Evolutionary conservation across 2,888 invertebrate genomes (phyloP).

Genomic region (Branchipolynoe longqiensis): DNA sequence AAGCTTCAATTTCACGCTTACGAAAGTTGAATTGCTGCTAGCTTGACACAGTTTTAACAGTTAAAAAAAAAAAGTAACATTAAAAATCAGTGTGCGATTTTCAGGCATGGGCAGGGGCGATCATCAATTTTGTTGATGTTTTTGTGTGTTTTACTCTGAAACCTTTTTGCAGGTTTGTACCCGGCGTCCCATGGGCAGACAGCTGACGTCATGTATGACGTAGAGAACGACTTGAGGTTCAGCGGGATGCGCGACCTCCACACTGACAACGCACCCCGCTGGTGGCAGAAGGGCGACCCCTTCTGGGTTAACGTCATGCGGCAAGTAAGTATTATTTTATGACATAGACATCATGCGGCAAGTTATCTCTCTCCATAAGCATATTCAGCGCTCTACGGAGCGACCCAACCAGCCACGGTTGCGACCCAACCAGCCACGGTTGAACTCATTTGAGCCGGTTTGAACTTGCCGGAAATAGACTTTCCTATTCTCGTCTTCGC

Average conservation of each 20-base stretch:
- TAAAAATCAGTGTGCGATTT: too few species aligned
- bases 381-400: too few species aligned
- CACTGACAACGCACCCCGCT: conserved; percentile 69
- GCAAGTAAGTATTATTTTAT: conserved; percentile 74
- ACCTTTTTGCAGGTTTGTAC: conserved; percentile 73
- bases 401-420: too few species aligned
- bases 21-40: background rate
- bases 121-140: too few species aligned
- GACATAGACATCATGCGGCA: too few species aligned
- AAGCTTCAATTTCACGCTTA: too few species aligned
- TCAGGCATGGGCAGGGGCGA: too few species aligned
- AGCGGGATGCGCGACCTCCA: conserved; percentile 69
- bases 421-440: too few species aligned
- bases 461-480: too few species aligned
- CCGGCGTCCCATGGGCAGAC: conserved; percentile 76
- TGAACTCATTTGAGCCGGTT: too few species aligned
- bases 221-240: conserved; percentile 67
- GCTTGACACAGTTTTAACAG: background rate
- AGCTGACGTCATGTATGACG: conserved; percentile 77
- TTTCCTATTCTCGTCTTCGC: too few species aligned
- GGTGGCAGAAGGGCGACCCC: conserved; percentile 80
- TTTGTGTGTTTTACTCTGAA: conserved; percentile 59
- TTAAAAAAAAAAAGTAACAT: background rate
- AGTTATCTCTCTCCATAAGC: too few species aligned
- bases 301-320: conserved; percentile 77